phyloP scores from a whole-genome alignment of 1,140 invertebrate species.

The Anoplophora glabripennis region DNA sequence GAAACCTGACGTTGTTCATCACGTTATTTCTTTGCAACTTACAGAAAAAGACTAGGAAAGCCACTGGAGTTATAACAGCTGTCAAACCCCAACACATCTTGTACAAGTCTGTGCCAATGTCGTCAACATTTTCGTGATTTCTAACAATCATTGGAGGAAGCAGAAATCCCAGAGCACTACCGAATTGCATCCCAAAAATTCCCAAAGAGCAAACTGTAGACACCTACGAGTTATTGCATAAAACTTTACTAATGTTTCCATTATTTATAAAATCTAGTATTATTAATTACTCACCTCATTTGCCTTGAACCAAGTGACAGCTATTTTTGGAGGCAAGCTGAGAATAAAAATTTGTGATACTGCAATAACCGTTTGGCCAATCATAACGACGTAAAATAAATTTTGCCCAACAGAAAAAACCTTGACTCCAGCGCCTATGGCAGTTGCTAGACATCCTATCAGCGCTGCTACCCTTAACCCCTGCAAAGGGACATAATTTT shows the following conservation, averaged over 20 bases:
- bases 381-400: constrained; percentile 62
- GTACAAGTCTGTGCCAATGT: constrained; percentile 47
- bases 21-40: constrained; percentile 35
- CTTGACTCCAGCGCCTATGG: constrained; percentile 73
- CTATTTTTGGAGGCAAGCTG: constrained; percentile 67
- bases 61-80: constrained; percentile 55
- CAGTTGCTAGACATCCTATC: constrained; percentile 46
- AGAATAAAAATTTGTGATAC: constrained; percentile 66
- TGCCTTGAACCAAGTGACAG: constrained; percentile 58
- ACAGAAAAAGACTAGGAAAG: constrained; percentile 60
- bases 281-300: constrained; percentile 56
- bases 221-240: too few species aligned
- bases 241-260: constrained; percentile 3
- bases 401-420: constrained; percentile 58
- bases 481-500: constrained; percentile 29
- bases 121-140: constrained; percentile 47
- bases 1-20: not conserved
- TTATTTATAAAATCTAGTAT: not conserved
- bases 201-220: constrained; percentile 75
- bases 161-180: constrained; percentile 49
- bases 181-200: constrained; percentile 75
- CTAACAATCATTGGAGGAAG: constrained; percentile 50
- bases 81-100: constrained; percentile 54
- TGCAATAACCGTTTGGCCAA: constrained; percentile 69
- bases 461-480: constrained; percentile 46